Percentiles rank a stretch among this genome's conserved stretches.
These are phyloP conservation scores for Mystacornis crossleyi DNA, from an alignment of 2,113 vertebrate species.

Conservation along the genomic window DNA sequence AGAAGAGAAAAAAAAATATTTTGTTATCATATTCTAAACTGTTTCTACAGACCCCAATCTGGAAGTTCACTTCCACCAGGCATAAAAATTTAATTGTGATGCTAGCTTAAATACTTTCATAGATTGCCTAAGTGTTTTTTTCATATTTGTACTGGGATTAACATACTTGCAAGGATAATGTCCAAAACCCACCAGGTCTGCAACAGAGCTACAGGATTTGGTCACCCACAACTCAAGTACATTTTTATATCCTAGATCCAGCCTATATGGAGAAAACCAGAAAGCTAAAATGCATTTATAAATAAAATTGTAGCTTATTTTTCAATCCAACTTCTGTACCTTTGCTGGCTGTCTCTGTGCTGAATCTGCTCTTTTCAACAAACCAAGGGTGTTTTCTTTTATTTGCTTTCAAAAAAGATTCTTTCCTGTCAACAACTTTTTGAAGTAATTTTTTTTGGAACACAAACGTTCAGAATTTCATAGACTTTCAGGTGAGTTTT, in stretches of 20 bases:
- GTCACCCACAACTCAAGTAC: neutral
- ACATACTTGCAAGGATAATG: neutral
- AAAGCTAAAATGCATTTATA: neutral
- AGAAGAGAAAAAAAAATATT: neutral
- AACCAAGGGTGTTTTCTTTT: neutral
- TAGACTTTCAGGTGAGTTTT: neutral
- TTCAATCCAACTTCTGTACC: neutral
- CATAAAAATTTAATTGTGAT: neutral
- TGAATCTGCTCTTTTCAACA: neutral
- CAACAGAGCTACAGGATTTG: neutral
- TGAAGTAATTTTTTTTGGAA: neutral
- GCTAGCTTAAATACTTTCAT: neutral
- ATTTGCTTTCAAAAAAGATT: neutral
- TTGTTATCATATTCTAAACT: neutral
- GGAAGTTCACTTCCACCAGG: neutral
- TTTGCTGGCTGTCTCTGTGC: neutral
- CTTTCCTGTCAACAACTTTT: neutral
- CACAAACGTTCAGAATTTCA: neutral
- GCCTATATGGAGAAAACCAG: neutral
- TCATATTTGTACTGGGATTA: neutral
- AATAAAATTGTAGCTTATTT: neutral
- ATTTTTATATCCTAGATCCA: neutral
- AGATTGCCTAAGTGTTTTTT: neutral
- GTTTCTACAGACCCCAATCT: neutral
- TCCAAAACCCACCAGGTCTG: neutral